A percentile compares a stretch with the other conserved stretches of the same genome.
These are phyloP conservation scores for Oreochromis tanganicae DNA, from an alignment of 2,113 vertebrate genomes.

Conservation along the genomic window DNA sequence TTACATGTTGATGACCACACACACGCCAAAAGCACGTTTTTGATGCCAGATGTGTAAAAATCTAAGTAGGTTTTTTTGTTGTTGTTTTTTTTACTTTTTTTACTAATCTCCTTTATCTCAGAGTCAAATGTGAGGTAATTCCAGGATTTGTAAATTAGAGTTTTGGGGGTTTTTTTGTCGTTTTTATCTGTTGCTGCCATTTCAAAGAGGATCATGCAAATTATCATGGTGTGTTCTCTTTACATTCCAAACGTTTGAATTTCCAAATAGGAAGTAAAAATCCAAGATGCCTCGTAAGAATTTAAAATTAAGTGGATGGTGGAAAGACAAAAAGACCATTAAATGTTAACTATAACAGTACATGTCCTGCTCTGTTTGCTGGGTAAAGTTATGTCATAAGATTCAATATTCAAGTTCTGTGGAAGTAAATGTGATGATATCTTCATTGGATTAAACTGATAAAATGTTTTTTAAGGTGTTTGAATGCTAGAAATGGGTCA, in stretches of 20 bases:
- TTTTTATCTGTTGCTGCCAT: background rate
- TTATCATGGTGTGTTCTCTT: background rate
- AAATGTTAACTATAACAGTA: background rate
- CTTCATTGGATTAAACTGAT: background rate
- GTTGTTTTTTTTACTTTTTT: background rate
- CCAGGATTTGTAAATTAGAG: background rate
- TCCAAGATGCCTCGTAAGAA: background rate
- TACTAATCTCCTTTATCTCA: background rate
- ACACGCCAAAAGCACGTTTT: background rate
- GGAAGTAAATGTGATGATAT: background rate
- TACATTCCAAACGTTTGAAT: background rate
- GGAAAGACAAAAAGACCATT: background rate
- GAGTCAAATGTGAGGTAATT: background rate
- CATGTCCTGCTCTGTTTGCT: background rate
- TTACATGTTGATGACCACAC: background rate
- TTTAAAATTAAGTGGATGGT: background rate
- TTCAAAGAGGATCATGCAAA: background rate
- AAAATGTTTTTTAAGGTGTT: background rate
- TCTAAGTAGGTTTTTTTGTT: background rate
- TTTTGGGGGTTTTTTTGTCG: background rate
- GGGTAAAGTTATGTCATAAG: background rate
- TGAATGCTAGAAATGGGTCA: background rate
- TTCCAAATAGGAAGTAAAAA: background rate
- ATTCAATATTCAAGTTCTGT: background rate
- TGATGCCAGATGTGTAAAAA: background rate